Conservation (phyloP, 2,113 vertebrate genomes). For the Neogale vison region DNA sequence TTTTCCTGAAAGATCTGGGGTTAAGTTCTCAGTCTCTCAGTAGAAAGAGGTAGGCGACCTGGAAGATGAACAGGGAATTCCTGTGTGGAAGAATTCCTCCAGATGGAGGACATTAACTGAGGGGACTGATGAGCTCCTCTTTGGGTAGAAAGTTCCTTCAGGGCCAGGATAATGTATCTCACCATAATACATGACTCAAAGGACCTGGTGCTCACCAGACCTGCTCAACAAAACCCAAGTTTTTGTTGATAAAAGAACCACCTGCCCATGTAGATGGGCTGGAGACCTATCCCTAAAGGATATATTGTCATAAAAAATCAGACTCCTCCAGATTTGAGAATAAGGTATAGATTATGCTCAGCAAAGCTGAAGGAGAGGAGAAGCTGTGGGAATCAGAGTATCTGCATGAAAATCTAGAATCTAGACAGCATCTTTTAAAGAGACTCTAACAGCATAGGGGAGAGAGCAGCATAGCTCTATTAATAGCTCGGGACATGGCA, state of each 20-base stretch:
- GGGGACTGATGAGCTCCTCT: not conserved
- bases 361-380: not conserved
- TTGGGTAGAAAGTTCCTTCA: not conserved
- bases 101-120: not conserved
- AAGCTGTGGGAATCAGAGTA: not conserved
- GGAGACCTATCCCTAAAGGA: not conserved
- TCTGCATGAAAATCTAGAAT: conserved; percentile 12
- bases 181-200: not conserved
- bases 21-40: not conserved
- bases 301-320: not conserved
- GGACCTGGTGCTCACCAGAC: not conserved
- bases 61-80: not conserved
- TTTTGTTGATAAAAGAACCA: not conserved
- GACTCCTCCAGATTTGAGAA: conserved; percentile 15
- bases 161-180: not conserved
- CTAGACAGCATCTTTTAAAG: not conserved
- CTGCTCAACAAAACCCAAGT: not conserved
- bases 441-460: conserved; percentile 47
- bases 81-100: not conserved
- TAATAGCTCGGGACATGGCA: conserved; percentile 72
- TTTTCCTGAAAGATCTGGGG: not conserved
- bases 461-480: conserved; percentile 61
- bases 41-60: not conserved
- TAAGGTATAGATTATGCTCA: not conserved
- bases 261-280: not conserved